phyloP scores from a whole-genome alignment of 2,113 vertebrate genomes.

The Cyanoliseus patagonus region DNA sequence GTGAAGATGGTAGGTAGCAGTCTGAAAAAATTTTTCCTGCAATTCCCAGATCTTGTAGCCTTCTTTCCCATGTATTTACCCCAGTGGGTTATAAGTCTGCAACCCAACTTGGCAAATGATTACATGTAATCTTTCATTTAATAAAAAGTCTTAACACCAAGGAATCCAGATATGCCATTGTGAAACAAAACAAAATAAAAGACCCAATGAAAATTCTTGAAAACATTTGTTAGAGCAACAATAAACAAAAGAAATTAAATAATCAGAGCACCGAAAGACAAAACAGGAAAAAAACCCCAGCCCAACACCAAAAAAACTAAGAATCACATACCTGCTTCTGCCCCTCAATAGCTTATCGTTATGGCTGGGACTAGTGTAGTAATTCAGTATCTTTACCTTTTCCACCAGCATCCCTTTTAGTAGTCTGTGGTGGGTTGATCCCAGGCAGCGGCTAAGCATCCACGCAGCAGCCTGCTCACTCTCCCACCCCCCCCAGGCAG shows the following conservation, averaged over 20 bases:
- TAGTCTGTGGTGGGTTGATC: not conserved
- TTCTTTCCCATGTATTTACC: not conserved
- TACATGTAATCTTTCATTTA: not conserved
- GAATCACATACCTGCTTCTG: not conserved
- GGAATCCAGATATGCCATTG: not conserved
- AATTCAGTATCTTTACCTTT: not conserved
- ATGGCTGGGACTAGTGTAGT: not conserved
- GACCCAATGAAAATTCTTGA: not conserved
- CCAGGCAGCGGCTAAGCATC: not conserved
- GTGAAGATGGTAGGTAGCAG: not conserved
- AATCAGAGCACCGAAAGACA: not conserved
- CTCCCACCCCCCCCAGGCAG: too few relatives aligned
- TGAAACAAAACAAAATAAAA: not conserved
- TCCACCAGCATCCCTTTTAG: not conserved
- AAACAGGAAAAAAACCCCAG: accelerated
- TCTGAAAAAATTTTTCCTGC: not conserved
- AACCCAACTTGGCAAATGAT: not conserved
- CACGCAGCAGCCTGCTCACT: not conserved
- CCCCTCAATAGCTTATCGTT: not conserved
- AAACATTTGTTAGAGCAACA: not conserved
- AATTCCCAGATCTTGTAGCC: not conserved
- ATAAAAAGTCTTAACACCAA: not conserved
- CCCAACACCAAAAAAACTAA: not conserved
- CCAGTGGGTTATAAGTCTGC: not conserved
- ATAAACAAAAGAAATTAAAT: not conserved